These are phyloP conservation scores for Xiphophorus maculatus DNA, from an alignment of 2,113 vertebrate genomes.

Conservation along the genomic window DNA sequence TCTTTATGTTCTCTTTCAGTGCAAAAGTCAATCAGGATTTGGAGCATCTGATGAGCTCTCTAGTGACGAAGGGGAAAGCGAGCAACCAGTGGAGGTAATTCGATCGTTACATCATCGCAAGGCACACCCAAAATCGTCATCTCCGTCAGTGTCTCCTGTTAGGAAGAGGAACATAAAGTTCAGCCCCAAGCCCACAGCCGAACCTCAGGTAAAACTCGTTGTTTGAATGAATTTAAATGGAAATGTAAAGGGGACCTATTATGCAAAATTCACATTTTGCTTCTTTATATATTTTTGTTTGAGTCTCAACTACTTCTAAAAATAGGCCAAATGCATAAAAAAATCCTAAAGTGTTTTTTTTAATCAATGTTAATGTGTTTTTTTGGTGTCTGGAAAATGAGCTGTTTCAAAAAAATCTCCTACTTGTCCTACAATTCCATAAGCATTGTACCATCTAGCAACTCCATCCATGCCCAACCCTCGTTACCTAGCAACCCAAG, in stretches of 20 bases:
- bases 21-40: slow-evolving; percentile 61
- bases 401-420: too few relatives aligned
- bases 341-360: too few relatives aligned
- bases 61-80: slow-evolving; percentile 88
- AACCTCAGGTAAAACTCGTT: slow-evolving; percentile 33
- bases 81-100: slow-evolving; percentile 13
- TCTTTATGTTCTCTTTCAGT: slow-evolving; percentile 65
- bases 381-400: too few relatives aligned
- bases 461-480: too few relatives aligned
- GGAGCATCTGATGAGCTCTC: slow-evolving; percentile 90
- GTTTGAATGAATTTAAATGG: neutral
- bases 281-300: too few relatives aligned
- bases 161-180: slow-evolving; percentile 74
- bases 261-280: too few relatives aligned
- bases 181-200: slow-evolving; percentile 19
- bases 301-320: too few relatives aligned
- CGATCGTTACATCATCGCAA: slow-evolving; percentile 51
- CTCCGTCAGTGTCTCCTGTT: slow-evolving; percentile 71
- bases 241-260: neutral
- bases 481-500: too few relatives aligned
- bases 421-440: too few relatives aligned
- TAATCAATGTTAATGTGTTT: too few relatives aligned
- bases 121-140: slow-evolving; percentile 66
- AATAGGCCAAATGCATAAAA: too few relatives aligned
- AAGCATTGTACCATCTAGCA: too few relatives aligned